phyloP scores from a whole-genome alignment of 1,140 invertebrate species.

The Brachionus paranguensis region DNA sequence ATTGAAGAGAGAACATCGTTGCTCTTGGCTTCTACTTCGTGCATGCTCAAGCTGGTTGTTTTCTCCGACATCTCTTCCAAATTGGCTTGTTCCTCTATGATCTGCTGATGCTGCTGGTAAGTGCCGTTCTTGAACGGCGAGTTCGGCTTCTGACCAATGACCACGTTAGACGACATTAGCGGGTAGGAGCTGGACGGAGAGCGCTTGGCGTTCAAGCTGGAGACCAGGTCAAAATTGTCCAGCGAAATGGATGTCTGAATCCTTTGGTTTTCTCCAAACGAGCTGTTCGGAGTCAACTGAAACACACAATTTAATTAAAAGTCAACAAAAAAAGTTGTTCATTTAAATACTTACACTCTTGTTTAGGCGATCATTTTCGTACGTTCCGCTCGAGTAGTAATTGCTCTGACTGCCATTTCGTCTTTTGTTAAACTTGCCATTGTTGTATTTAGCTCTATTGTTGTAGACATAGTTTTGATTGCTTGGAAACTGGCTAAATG shows the following conservation, averaged over 20 bases:
- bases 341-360: slow-evolving; percentile 15
- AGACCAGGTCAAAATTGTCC: slow-evolving; percentile 1
- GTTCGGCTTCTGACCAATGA: neutral
- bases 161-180: neutral
- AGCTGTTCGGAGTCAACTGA: slow-evolving; percentile 5
- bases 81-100: neutral
- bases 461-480: slow-evolving; percentile 1
- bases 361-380: slow-evolving; percentile 25
- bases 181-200: neutral
- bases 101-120: neutral
- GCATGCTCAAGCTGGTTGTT: neutral
- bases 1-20: neutral
- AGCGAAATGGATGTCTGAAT: neutral
- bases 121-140: neutral
- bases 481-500: neutral
- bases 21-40: neutral
- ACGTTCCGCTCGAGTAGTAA: neutral
- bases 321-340: too few relatives aligned
- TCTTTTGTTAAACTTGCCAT: neutral
- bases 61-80: slow-evolving; percentile 4
- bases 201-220: neutral
- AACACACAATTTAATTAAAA: too few relatives aligned
- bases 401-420: slow-evolving; percentile 18
- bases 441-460: neutral
- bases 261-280: slow-evolving; percentile 6